Evolutionary conservation across 2,888 invertebrate species (phyloP), one percentile per base, ranked within the genome.

Genomic region (Ochropleura leucogaster): DNA sequence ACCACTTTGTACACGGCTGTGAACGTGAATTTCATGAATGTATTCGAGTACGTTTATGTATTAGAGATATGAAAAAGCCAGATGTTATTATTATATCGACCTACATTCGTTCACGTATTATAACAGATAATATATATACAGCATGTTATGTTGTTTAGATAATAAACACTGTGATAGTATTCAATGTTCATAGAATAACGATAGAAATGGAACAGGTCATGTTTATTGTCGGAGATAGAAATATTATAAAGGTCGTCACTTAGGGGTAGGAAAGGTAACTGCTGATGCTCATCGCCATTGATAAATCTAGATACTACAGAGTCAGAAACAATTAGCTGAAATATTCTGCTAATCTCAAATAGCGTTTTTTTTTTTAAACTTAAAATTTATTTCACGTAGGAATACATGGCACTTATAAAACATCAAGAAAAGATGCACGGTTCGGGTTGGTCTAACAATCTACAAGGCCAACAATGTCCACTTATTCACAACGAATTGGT

Each of bases 91-190:
- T 47, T 47, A 71, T 75, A 5, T 16, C 49, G 81, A 75, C 80
- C 81, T 67, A 85, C 66, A 78, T 83, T 68, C 46, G 71, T 57
- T 51, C 60, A 63, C 57, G 71, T 77, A 68, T 77, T 68, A 63
- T 47, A 51, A 64, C 63, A 74, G 83, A 79, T 83, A 83, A 78
- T 70, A 74, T 64, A 44, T n/a, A 46, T 64, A 9, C 40, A 42
- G 51, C 16, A 16, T 64, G 30, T 60, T 60, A 55, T 18, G 79
- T 49, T 63, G 63, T 40, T 49, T 72, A 80, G 62, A 72, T 79
- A 72, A 72, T 47, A 71, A 47, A 76, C 47, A 79, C 49, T 79
- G 49, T 63, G 49, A 62, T 79, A 53, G 71, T n/a, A 7, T 12
- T 30, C 14, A 30, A 4, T 44, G 20, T 46, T 68, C 30, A 40